Conservation (phyloP, 1,140 invertebrate genomes). For the Diprion similis region DNA sequence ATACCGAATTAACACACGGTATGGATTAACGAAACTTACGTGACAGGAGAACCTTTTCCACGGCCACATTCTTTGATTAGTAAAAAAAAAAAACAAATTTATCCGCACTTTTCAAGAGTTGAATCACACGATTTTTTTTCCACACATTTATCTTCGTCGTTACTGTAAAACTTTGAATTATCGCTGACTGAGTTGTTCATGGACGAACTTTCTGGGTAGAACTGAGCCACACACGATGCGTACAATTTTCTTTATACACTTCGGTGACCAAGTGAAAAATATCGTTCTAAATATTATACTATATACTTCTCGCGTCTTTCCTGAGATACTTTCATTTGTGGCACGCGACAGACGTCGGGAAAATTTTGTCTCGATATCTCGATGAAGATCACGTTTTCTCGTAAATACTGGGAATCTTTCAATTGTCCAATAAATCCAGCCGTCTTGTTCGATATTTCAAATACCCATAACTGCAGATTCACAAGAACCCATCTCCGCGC, state of each 20-base stretch:
- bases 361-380: constrained; percentile 51
- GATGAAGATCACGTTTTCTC: neutral
- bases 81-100: neutral
- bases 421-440: too few species aligned
- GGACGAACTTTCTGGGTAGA: constrained; percentile 49
- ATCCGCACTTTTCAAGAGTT: constrained; percentile 17
- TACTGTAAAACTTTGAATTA: constrained; percentile 19
- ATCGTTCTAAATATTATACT: constrained; percentile 65
- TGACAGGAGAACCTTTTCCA: constrained; percentile 47
- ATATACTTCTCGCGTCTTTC: constrained; percentile 37
- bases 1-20: too few species aligned
- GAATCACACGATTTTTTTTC: constrained; percentile 37
- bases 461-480: too few species aligned
- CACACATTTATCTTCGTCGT: constrained; percentile 44
- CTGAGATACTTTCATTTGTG: constrained; percentile 61
- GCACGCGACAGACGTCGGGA: constrained; percentile 54
- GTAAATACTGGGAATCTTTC: neutral
- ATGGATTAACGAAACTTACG: constrained; percentile 41
- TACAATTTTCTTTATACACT: constrained; percentile 65
- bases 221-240: constrained; percentile 61
- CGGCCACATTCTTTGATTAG: constrained; percentile 19
- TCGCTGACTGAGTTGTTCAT: constrained; percentile 24
- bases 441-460: too few species aligned
- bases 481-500: too few species aligned
- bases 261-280: constrained; percentile 63